Base-by-base conservation (phyloP, 2,888 invertebrate genomes). In the Brachypalpus laphriformis region DNA sequence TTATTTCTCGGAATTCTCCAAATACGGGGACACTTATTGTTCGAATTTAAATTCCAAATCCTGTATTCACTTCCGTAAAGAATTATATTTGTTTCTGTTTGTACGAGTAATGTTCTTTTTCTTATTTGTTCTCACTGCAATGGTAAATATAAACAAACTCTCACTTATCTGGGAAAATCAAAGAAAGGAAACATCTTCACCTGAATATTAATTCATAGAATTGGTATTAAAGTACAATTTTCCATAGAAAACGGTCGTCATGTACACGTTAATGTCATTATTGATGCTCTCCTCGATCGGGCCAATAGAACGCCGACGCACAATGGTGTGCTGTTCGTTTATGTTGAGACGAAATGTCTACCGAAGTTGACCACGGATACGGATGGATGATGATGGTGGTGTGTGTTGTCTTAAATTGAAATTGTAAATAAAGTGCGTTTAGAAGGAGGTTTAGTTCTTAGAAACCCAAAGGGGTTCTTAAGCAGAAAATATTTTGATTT, bases 121-220 rank as follows among this genome's bases (percentile, higher is more conserved):
- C 54, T 16, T 22, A n/a, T 37, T 61, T n/a, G n/a, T 70, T 77
- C 61, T 70, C 77, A 63, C 54, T 14, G 20, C 14, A 2, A 9
- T 56, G 54, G 70, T 63, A 61, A 77, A 77, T 42, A 47, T 61
- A 66, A 76, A 76, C 51, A 59, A 76, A 76, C 66, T 76, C 76
- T 76, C 76, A 68, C 77, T 70, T 71, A 72, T 72, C 65, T 74
- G 45, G 45, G 68, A 83, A 83, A 3, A 56, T 40, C 56, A 76
- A 51, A 65, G 63, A 80, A 83, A 68, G 74, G 63, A 83, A 83
- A 74, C 51, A 75, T 80, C 83, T 83, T 75, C 74, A 80, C 70
- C 68, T 63, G 83, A 80, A 83, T 83, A 83, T 80, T 70, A 80
- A 83, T 83, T 80, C 63, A 75, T 51, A 57, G 80, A 80, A 82